A percentile compares a stretch with the other conserved stretches of the same genome.
Conservation (phyloP, 2,113 vertebrate genomes). For the Acanthochromis polyacanthus region DNA sequence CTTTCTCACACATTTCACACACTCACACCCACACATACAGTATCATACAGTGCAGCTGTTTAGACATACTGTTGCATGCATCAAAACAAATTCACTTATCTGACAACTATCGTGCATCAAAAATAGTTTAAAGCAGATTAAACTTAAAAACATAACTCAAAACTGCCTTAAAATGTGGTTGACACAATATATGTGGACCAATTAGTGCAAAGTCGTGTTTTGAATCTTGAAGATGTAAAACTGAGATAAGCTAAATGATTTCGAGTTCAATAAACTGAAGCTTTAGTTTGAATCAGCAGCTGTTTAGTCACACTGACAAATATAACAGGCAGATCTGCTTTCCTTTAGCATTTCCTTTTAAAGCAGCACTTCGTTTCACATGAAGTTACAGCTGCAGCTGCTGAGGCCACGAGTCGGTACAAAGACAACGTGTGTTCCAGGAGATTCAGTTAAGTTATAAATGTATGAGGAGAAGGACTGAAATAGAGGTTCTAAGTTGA, state of each 20-base stretch:
- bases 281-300: background rate
- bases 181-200: background rate
- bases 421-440: background rate
- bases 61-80: background rate
- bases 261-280: background rate
- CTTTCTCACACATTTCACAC: conserved; percentile 33
- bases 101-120: too few relatives aligned
- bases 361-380: background rate
- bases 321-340: background rate
- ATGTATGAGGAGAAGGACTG: too few relatives aligned
- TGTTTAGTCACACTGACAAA: background rate
- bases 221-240: background rate
- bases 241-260: too few relatives aligned
- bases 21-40: conserved; percentile 23
- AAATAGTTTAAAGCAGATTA: too few relatives aligned
- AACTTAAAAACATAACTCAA: too few relatives aligned
- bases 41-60: conserved; percentile 31
- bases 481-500: background rate
- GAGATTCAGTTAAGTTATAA: too few relatives aligned
- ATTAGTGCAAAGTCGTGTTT: background rate
- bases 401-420: background rate
- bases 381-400: background rate
- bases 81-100: background rate
- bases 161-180: background rate
- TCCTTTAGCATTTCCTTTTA: background rate